Evolutionary conservation across 2,113 vertebrate species (phyloP), one percentile per base, ranked within the genome.

Genomic region (Pao palembangensis): DNA sequence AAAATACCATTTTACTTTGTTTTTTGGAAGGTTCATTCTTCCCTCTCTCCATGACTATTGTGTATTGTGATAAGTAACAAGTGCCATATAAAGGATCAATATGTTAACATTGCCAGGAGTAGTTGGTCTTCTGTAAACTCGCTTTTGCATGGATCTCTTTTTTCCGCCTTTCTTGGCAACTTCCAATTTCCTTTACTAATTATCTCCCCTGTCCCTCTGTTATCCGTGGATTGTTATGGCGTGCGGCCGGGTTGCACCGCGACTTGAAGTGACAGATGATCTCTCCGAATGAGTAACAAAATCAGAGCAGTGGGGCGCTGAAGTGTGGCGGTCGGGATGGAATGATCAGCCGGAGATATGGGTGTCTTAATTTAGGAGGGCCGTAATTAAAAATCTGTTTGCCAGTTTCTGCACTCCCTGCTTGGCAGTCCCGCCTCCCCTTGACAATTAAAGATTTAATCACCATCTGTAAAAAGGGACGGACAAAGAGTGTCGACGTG

Each of bases 341-440:
- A 77, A 80, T 78, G 81, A 90, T 88, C 80, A 87, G 81, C 69
- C 21, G 42, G 58, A 83, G 78, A 76, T 63, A 85, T 50, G 68
- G 73, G 62, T 74, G 67, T 86, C 85, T 84, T 89, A 85, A 88
- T 91, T 89, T 88, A 89, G 80, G 78, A 20, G 62, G 68, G 74
- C 85, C 81, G 80, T 89, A 88, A 92, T 88, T 90, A 90, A 89
- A 88, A 87, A 86, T 87, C 71, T 84, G 82, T 88, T 88, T 83
- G 71, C 83, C 79, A 86, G 81, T 82, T 87, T 77, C 76, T 75
- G 44, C 61, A 75, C 69, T 78, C 73, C 44, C 67, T 74, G 60
- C 83, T 71, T 61, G 3, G 48, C 74, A 72, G 79, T 77, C 80
- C 64, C 58, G 59, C 75, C 80, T 85, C 76, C 77, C 77, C 75